Conservation (phyloP, 2,797 vertebrate genomes). For the Poeciliopsis presidionis region DNA sequence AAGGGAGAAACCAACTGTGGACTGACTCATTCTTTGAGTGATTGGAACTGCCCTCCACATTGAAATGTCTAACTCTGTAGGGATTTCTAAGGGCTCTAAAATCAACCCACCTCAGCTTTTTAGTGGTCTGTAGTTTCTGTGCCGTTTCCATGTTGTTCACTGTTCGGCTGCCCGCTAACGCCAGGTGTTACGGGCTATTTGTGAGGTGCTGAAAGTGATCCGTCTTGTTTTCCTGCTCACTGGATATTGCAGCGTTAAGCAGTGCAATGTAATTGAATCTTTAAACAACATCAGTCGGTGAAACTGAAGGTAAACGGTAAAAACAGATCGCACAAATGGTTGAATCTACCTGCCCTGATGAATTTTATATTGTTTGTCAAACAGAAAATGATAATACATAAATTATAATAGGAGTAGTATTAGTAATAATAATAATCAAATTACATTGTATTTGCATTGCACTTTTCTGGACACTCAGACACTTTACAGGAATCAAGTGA, state of each 20-base stretch:
- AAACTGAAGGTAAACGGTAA: conserved; percentile 5
- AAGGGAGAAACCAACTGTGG: conserved; percentile 46
- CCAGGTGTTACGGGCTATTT: conserved; percentile 23
- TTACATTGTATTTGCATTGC: no score
- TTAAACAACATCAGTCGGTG: conserved; percentile 19
- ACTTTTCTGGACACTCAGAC: no score
- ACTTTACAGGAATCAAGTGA: no score
- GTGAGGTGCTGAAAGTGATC: conserved; percentile 28
- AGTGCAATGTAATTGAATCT: conserved; percentile 28
- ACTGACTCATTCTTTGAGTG: conserved; percentile 58
- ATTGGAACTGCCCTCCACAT: conserved; percentile 50
- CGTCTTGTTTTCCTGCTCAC: conserved; percentile 34
- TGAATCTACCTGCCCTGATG: background rate
- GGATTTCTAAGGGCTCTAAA: conserved; percentile 41
- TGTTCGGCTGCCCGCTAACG: conserved; percentile 17
- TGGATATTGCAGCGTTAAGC: conserved; percentile 32
- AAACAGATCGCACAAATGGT: background rate
- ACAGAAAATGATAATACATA: background rate
- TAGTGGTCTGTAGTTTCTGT: conserved; percentile 35
- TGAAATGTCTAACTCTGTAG: conserved; percentile 60
- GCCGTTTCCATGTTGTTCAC: conserved; percentile 16
- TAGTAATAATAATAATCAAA: no score
- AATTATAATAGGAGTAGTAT: no score
- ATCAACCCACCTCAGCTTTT: conserved; percentile 31
- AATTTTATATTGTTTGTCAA: background rate